Conservation (phyloP, 2,113 vertebrate species). For the Plotosus lineatus region DNA sequence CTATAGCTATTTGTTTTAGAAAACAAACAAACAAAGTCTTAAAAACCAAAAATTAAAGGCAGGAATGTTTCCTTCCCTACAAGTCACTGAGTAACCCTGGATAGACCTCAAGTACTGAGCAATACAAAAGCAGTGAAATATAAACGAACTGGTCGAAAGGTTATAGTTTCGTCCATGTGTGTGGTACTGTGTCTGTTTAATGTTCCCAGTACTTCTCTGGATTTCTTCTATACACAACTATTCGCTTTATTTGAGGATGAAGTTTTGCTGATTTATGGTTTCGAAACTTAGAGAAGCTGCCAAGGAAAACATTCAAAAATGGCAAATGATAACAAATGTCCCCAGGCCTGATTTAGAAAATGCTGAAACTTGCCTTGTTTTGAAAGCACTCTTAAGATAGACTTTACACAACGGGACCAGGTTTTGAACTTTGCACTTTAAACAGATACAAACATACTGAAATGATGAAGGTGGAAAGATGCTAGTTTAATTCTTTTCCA, state of each 20-base stretch:
- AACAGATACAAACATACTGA: background rate
- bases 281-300: slow-evolving; percentile 17
- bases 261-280: slow-evolving; percentile 21
- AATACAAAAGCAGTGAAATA: slow-evolving; percentile 20
- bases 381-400: background rate
- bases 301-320: slow-evolving; percentile 28
- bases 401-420: background rate
- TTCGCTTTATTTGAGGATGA: background rate
- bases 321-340: slow-evolving; percentile 17
- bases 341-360: slow-evolving; percentile 10
- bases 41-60: slow-evolving; percentile 5
- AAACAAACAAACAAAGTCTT: no score
- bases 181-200: slow-evolving; percentile 30
- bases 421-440: background rate
- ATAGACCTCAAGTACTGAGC: background rate
- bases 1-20: background rate
- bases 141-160: background rate
- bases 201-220: background rate
- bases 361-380: background rate
- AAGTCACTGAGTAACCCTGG: slow-evolving; percentile 3
- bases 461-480: background rate
- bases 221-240: slow-evolving; percentile 22
- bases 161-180: slow-evolving; percentile 16
- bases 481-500: background rate
- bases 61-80: background rate